Base-by-base conservation (phyloP, 1,140 invertebrate species). In the Amphibalanus amphitrite region DNA sequence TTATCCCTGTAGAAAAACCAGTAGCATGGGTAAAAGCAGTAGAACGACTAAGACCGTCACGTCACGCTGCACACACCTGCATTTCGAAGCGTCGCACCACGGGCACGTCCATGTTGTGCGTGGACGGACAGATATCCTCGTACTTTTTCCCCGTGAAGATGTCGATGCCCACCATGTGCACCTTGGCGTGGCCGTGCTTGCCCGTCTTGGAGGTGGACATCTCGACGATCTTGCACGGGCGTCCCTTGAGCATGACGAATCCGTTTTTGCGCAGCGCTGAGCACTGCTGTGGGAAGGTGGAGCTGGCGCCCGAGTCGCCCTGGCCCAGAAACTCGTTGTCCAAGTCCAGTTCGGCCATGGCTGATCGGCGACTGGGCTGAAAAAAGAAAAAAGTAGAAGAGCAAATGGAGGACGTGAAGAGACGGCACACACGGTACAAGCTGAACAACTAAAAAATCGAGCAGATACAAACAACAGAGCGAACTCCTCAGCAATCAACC, bases 131-230 rank as follows among this genome's bases (percentile, higher is more conserved):
- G 77, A 99, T 97, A 90, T 99, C 97, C 87, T 99, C 97, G 82
- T 96, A 95, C 83, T 95, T 95, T 81, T 95, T 95, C 77, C 89
- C 90, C 82, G 89, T 91, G 82, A 99, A 99, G 81, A 99, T 97
- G 83, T 99, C 97, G 77, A 99, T 90, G 76, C 94, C 97, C 77
- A 99, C 94, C 82, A 99, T 85, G 82, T 99, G 96, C 77, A 97
- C 93, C 86, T 99, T 99, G 79, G 97, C 97, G 82, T 99, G 97
- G 77, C 97, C 97, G 82, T 99, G 97, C 83, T 99, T 99, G 74
- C 97, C 97, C 81, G 97, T 99, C 84, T 99, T 99, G 13, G 97
- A 99, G 73, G 97, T 99, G 75, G 94, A 97, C 96, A 99, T 99
- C 85, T 99, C 97, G 71, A 99, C 95, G 81, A 99, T 98, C 85